These are phyloP conservation scores for Equus quagga DNA, from an alignment of 2,113 vertebrate species.

Conservation along the genomic window DNA sequence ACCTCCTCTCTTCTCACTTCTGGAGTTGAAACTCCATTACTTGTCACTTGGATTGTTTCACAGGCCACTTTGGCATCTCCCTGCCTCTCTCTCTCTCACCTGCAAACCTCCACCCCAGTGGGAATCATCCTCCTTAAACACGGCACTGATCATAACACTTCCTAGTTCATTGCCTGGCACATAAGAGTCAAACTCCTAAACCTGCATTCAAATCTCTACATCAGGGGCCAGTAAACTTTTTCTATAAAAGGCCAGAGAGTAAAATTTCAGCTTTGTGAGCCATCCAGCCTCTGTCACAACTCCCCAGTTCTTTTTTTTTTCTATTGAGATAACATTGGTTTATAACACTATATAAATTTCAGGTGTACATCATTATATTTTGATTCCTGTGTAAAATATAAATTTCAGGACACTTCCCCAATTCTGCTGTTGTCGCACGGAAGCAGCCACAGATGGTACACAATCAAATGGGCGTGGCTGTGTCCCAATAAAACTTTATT, in stretches of 20 bases:
- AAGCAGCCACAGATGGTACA: neutral
- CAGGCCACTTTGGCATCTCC: neutral
- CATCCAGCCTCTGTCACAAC: neutral
- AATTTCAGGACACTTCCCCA: too few relatives aligned
- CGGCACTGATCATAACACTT: neutral
- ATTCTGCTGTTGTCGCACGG: neutral
- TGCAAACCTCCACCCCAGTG: neutral
- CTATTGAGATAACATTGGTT: too few relatives aligned
- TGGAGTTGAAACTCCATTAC: neutral
- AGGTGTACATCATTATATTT: too few relatives aligned
- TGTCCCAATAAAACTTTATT: neutral
- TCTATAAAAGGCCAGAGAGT: neutral
- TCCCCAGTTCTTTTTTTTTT: too few relatives aligned
- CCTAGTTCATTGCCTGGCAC: neutral
- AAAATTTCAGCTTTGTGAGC: neutral
- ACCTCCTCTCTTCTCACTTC: neutral
- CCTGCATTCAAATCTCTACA: neutral
- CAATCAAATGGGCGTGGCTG: neutral
- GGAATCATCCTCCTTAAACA: neutral
- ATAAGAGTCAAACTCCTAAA: neutral
- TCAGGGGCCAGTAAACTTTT: neutral
- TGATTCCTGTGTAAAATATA: too few relatives aligned
- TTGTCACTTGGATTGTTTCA: neutral
- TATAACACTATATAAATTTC: too few relatives aligned
- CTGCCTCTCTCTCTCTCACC: neutral